Evolutionary conservation across 1,140 invertebrate species (phyloP).

Genomic region (Sinonovacula constricta): DNA sequence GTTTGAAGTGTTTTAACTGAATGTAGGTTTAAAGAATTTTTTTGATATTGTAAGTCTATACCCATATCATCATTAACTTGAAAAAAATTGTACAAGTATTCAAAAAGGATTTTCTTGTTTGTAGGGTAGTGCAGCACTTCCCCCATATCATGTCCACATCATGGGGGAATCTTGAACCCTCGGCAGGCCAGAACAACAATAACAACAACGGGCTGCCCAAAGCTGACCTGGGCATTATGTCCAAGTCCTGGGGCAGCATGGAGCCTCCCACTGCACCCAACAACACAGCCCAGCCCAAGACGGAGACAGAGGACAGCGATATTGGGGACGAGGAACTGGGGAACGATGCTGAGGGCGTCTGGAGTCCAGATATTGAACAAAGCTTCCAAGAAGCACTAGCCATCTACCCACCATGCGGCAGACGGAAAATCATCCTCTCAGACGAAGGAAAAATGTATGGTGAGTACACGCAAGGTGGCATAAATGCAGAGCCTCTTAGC

Average conservation of each 20-base stretch:
- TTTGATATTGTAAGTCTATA: too few species aligned
- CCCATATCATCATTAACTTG: too few species aligned
- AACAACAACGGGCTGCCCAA: conserved; percentile 44
- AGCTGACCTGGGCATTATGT: conserved; percentile 57
- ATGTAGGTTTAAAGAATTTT: too few species aligned
- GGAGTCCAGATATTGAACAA: conserved; percentile 99
- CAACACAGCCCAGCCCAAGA: conserved; percentile 52
- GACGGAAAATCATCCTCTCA: conserved; percentile 99
- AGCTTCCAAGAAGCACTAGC: conserved; percentile 99
- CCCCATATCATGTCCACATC: conserved; percentile 52
- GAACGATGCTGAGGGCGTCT: conserved; percentile 98
- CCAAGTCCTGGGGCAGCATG: conserved; percentile 66
- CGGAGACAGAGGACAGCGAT: conserved; percentile 57
- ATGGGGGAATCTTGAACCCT: conserved; percentile 51
- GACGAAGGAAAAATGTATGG: conserved; percentile 99
- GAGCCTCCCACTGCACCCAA: conserved; percentile 20
- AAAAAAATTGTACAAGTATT: too few species aligned
- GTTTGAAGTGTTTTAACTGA: too few species aligned
- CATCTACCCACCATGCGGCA: conserved; percentile 99
- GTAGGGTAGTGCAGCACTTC: conserved; percentile 42
- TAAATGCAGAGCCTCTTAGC: background rate
- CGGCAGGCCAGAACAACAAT: conserved; percentile 29
- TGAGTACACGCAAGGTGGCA: conserved; percentile 83
- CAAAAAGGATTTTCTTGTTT: background rate
- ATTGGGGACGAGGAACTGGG: conserved; percentile 68